Evolutionary conservation across 2,797 vertebrate genomes (phyloP).

Genomic region (Anniella stebbinsi): DNA sequence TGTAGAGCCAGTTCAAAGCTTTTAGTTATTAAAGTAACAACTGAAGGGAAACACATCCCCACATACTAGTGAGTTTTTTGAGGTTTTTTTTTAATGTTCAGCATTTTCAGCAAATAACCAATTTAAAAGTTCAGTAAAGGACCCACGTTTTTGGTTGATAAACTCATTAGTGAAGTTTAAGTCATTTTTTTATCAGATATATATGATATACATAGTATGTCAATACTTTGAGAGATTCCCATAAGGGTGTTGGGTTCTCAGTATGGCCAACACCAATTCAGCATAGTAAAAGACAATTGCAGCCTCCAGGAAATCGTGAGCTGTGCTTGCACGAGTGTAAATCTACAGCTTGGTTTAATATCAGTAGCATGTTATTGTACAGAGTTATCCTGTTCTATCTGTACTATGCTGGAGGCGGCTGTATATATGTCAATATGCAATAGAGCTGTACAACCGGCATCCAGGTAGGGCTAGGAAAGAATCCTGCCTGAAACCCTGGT

Average conservation of each 20-base stretch:
- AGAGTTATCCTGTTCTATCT: neutral
- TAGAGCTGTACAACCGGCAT: neutral
- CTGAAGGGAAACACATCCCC: neutral
- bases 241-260: slow-evolving; percentile 28
- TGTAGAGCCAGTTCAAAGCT: neutral
- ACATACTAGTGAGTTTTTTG: neutral
- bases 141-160: slow-evolving; percentile 1
- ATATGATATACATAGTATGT: slow-evolving; percentile 58
- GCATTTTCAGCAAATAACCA: slow-evolving; percentile 1
- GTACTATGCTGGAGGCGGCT: neutral
- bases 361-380: neutral
- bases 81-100: slow-evolving; percentile 17
- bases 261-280: slow-evolving; percentile 6
- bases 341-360: neutral
- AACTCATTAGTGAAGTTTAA: slow-evolving; percentile 48
- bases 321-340: neutral
- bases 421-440: neutral
- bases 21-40: neutral
- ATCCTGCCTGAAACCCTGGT: too few species aligned
- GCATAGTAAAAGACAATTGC: slow-evolving; percentile 27
- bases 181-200: slow-evolving; percentile 29
- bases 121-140: slow-evolving; percentile 15
- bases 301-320: slow-evolving; percentile 26
- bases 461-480: too few species aligned
- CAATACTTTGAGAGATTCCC: slow-evolving; percentile 58